A percentile compares a stretch with the other conserved stretches of the same genome.
phyloP scores from a whole-genome alignment of 1,140 invertebrate genomes.

The Colletes latitarsis region DNA sequence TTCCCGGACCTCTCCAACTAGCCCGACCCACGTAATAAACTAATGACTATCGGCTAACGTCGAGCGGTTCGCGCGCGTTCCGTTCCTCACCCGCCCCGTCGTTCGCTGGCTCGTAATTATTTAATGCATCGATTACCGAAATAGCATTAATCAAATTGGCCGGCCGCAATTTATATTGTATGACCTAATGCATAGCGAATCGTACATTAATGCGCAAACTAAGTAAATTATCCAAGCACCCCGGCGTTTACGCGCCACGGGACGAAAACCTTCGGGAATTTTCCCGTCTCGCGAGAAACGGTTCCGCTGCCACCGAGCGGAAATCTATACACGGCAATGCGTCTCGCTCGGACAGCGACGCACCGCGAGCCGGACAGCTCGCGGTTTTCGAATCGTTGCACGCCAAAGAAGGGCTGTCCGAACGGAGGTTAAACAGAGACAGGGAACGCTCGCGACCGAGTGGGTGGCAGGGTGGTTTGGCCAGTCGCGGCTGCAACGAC shows the following conservation, averaged over 20 bases:
- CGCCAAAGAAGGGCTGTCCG: constrained; percentile 2
- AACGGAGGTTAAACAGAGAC: constrained; percentile 48
- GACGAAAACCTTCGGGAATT: neutral
- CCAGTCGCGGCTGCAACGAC: constrained; percentile 57
- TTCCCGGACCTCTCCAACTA: constrained; percentile 30
- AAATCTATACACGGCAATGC: neutral
- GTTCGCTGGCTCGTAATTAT: constrained; percentile 42
- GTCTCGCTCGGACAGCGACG: neutral
- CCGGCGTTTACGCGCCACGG: constrained; percentile 23
- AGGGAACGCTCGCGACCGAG: constrained; percentile 22
- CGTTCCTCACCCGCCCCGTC: neutral
- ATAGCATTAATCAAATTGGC: constrained; percentile 66
- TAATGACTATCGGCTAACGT: constrained; percentile 52
- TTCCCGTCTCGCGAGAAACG: constrained; percentile 11
- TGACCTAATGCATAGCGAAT: constrained; percentile 64
- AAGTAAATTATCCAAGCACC: constrained; percentile 59
- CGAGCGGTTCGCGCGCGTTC: neutral
- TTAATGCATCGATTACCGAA: constrained; percentile 58
- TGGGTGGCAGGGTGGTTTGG: constrained; percentile 49
- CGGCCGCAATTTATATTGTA: constrained; percentile 65
- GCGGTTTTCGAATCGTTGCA: constrained; percentile 21
- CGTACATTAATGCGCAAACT: constrained; percentile 63
- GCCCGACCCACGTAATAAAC: constrained; percentile 38
- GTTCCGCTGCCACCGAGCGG: no score
- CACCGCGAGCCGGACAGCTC: neutral